A percentile compares a stretch with the other conserved stretches of the same genome.
Conservation (phyloP, 2,888 invertebrate genomes). For the Perdita meconis region DNA sequence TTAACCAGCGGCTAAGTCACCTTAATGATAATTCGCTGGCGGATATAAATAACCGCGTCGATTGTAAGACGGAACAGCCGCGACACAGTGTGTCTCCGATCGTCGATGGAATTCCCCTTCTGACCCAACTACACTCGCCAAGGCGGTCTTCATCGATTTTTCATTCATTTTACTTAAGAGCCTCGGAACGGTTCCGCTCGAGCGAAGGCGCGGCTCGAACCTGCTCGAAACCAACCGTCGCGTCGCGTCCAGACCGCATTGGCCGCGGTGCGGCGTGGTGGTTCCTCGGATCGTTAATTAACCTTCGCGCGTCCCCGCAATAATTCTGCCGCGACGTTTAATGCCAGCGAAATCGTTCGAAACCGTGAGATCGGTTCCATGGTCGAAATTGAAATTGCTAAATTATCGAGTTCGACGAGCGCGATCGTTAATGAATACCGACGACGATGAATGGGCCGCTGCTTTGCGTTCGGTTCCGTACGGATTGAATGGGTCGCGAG, state of each 20-base stretch:
- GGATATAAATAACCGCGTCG: constrained; percentile 4
- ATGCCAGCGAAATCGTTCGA: constrained; percentile 6
- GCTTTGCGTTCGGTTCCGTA: constrained; percentile 4
- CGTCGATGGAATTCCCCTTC: constrained; percentile 17
- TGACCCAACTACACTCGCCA: constrained; percentile 4
- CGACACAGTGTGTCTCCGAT: not conserved
- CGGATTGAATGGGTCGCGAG: not conserved
- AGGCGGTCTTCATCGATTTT: constrained; percentile 36
- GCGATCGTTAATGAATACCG: not conserved
- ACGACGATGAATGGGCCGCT: not conserved
- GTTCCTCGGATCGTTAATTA: constrained; percentile 35
- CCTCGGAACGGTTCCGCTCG: constrained; percentile 4
- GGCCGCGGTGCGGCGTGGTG: no score
- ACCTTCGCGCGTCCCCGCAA: constrained; percentile 12
- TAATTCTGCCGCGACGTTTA: not conserved
- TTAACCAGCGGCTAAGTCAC: not conserved
- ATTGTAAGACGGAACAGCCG: constrained; percentile 2
- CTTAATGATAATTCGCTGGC: constrained; percentile 6
- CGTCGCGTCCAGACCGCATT: constrained; percentile 16
- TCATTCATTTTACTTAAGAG: constrained; percentile 44
- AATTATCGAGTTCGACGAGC: not conserved
- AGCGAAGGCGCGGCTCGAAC: constrained; percentile 6
- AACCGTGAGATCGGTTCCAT: not conserved
- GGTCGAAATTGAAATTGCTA: not conserved
- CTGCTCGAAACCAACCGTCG: constrained; percentile 9